Conservation (phyloP, 1,140 invertebrate genomes). For the Lepidurus packardi region DNA sequence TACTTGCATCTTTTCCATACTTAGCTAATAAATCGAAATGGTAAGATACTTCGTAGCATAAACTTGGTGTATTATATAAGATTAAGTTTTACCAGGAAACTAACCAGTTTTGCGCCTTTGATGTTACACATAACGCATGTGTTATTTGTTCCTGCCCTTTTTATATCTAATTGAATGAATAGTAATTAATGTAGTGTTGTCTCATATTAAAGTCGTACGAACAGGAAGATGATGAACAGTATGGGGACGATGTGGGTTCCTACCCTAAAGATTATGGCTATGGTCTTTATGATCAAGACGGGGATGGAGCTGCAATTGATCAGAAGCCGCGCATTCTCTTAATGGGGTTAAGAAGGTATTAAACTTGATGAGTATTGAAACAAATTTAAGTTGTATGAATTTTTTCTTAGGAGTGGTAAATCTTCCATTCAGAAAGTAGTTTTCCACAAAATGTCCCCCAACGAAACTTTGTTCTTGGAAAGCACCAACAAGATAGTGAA, state of each 20-base stretch:
- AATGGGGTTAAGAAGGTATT: slow-evolving; percentile 86
- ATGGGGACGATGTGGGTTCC: slow-evolving; percentile 62
- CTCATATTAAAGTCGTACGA: slow-evolving; percentile 34
- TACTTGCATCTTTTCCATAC: background rate
- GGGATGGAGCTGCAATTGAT: slow-evolving; percentile 58
- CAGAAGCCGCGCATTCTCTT: slow-evolving; percentile 87
- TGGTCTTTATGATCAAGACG: slow-evolving; percentile 72
- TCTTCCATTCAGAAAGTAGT: slow-evolving; percentile 99
- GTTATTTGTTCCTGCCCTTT: background rate
- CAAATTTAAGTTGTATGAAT: slow-evolving; percentile 38
- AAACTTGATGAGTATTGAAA: background rate
- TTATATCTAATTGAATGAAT: slow-evolving; percentile 8
- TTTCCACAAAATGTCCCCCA: slow-evolving; percentile 99
- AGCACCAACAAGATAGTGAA: slow-evolving; percentile 98
- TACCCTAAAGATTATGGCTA: slow-evolving; percentile 92
- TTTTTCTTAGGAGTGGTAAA: slow-evolving; percentile 81
- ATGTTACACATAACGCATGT: background rate
- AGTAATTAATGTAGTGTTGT: background rate
- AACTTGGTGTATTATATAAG: background rate
- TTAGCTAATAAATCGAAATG: background rate
- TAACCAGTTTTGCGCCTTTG: background rate
- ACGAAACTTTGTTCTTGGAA: slow-evolving; percentile 98
- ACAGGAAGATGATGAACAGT: slow-evolving; percentile 59
- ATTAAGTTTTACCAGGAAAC: background rate
- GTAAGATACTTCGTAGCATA: background rate